Conservation (phyloP, 1,140 invertebrate genomes). For the Campoletis sonorensis region DNA sequence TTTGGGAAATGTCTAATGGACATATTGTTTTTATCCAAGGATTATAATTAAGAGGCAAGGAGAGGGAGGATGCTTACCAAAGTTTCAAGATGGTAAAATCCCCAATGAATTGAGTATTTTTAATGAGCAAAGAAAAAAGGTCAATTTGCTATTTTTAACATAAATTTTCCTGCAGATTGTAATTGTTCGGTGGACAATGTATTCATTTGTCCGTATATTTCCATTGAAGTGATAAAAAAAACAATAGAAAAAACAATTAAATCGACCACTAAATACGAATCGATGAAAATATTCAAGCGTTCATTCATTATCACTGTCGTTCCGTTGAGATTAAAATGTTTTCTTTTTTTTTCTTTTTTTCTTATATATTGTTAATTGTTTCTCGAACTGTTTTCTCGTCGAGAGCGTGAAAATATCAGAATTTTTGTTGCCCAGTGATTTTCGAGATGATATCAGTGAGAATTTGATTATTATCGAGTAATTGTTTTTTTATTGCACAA, state of each 20-base stretch:
- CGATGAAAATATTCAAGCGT: neutral
- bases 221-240: neutral
- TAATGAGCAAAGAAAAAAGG: neutral
- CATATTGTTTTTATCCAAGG: neutral
- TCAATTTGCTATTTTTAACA: neutral
- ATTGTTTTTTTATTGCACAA: conserved; percentile 63
- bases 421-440: conserved; percentile 46
- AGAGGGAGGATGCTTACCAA: conserved; percentile 6
- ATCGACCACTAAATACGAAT: conserved; percentile 35
- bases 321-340: too few species aligned
- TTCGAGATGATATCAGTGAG: conserved; percentile 62
- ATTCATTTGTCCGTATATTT: too few species aligned
- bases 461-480: conserved; percentile 67
- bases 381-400: neutral
- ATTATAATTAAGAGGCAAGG: neutral
- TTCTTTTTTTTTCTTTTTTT: too few species aligned
- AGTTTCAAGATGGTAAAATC: neutral
- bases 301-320: too few species aligned
- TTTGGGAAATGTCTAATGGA: neutral
- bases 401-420: conserved; percentile 9
- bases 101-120: neutral
- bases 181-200: too few species aligned
- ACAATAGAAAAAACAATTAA: conserved; percentile 13
- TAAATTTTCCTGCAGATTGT: neutral
- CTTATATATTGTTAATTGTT: neutral